Evolutionary conservation across 2,113 vertebrate species (phyloP), one percentile per base, ranked within the genome.

Genomic region (Hyperopisus bebe): DNA sequence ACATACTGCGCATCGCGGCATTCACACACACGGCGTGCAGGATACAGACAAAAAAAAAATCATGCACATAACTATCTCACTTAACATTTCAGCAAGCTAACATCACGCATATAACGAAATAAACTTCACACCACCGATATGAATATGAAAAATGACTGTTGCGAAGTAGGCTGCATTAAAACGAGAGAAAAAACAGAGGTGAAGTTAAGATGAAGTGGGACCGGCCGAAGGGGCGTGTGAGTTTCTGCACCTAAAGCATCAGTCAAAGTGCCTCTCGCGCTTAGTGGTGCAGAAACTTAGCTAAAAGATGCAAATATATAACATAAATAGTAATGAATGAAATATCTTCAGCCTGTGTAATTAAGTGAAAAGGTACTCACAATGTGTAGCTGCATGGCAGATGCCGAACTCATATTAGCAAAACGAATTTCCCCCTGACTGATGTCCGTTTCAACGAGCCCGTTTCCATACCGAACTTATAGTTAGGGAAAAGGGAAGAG

Each of bases 361-460:
- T 80, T 1, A 42, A 80, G 35, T 42, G 74, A 35, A 31, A 87
- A 39, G 46, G 31, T 48, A 96, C 96, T 96, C 91, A 96, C 95
- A 95, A 96, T 90, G 50, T 95, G 93, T 10, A 96, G 91, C 92
- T 95, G 95, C 95, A 96, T 94, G 90, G 93, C 92, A 89, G 94
- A 94, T 90, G 55, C 92, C 94, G 94, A 93, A 92, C 89, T 93
- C 90, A 92, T 90, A 92, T 31, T 88, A n/a, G 55, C 19, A 42
- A 42, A 58, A 91, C 94, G 94, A 93, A 46, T 95, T 90, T 91
- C 88, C 92, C 92, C 93, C 91, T 90, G 91, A 92, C 92, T 90
- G 90, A 92, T 93, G 89, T 93, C 94, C 87, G 90, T 90, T 92
- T 89, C 92, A 93, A 93, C 89, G 89, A 91, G 91, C 87, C 83